These are phyloP conservation scores for Neoaliturus tenellus DNA, from an alignment of 2,888 invertebrate genomes.

Conservation along the genomic window DNA sequence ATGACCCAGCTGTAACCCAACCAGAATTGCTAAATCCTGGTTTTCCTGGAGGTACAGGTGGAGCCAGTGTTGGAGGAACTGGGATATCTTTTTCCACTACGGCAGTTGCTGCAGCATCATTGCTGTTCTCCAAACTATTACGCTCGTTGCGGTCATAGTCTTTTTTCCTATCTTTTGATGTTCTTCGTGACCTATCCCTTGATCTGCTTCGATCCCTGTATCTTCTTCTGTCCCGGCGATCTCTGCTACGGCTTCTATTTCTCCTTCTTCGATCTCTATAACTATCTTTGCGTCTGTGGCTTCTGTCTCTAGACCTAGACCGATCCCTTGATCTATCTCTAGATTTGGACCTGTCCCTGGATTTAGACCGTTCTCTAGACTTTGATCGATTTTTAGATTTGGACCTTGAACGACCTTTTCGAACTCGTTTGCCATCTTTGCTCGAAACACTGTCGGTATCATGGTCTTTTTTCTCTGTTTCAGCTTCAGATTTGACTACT, in stretches of 20 bases:
- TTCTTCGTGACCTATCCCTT: constrained; percentile 61
- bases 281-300: constrained; percentile 71
- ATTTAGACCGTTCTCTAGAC: constrained; percentile 73
- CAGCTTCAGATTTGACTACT: constrained; percentile 69
- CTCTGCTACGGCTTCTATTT: constrained; percentile 70
- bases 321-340: constrained; percentile 52
- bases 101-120: constrained; percentile 54
- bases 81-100: constrained; percentile 34
- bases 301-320: constrained; percentile 75
- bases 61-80: not conserved
- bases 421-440: constrained; percentile 58
- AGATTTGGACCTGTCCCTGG: constrained; percentile 69
- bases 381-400: constrained; percentile 64
- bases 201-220: constrained; percentile 72
- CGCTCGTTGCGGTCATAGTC: constrained; percentile 47
- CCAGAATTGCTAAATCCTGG: constrained; percentile 48
- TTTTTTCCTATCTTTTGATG: constrained; percentile 62
- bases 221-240: constrained; percentile 67
- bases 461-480: constrained; percentile 57
- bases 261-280: constrained; percentile 74
- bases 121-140: constrained; percentile 52
- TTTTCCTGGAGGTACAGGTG: constrained; percentile 36
- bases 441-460: constrained; percentile 75
- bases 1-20: constrained; percentile 44
- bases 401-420: constrained; percentile 64